Conservation (phyloP, 2,888 invertebrate genomes). For the Catocala nupta region DNA sequence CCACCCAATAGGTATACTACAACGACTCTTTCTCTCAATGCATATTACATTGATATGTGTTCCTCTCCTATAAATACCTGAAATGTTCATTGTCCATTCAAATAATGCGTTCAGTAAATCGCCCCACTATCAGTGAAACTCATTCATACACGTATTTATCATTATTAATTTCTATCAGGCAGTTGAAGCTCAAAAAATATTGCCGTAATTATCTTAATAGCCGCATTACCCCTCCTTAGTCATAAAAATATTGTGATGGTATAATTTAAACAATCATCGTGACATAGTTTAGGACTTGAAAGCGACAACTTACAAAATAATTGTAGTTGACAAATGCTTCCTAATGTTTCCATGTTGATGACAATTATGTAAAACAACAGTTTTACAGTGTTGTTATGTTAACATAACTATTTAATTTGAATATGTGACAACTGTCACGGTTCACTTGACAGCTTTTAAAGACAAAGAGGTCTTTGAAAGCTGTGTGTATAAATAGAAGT, state of each 20-base stretch:
- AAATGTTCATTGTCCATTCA: too few species aligned
- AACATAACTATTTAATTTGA: not conserved
- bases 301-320: constrained; percentile 17
- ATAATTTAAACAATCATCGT: constrained; percentile 37
- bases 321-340: constrained; percentile 18
- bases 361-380: constrained; percentile 10
- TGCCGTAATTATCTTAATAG: constrained; percentile 32
- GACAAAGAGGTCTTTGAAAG: too few species aligned
- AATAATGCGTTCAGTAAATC: not conserved
- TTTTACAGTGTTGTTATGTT: not conserved
- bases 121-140: constrained; percentile 8
- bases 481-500: too few species aligned
- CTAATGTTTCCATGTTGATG: constrained; percentile 18
- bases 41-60: too few species aligned
- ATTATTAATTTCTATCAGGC: constrained; percentile 3
- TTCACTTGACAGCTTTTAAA: constrained; percentile 2
- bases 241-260: constrained; percentile 33
- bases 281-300: constrained; percentile 3
- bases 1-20: too few species aligned
- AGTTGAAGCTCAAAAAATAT: constrained; percentile 14
- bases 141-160: not conserved
- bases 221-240: constrained; percentile 4
- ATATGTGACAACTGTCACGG: constrained; percentile 1
- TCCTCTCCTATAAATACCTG: too few species aligned
- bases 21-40: too few species aligned